Evolutionary conservation across 2,888 invertebrate species (phyloP), one percentile per base, ranked within the genome.

Genomic region (Stratiomys singularior): DNA sequence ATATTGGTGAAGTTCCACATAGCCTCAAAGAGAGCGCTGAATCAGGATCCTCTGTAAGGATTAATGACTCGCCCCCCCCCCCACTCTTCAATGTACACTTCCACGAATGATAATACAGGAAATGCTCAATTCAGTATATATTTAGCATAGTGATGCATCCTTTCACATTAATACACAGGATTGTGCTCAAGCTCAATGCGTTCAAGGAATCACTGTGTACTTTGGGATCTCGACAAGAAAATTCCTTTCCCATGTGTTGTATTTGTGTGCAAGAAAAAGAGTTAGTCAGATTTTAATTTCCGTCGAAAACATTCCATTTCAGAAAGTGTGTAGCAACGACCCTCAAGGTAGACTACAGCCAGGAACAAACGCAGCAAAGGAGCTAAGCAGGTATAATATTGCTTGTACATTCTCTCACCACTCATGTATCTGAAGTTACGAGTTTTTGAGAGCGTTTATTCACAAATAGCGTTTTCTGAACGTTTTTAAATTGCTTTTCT

Each of bases 251-350:
- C 23, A 69, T 47, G 69, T 77, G 44, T 67, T 78, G 71, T 78
- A 78, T 78, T 77, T 72, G 72, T 78, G 77, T 66, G 76, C 37
- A 27, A 66, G 66, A 66, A 76, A 52, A 77, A 72, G 64, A 77
- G 78, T 78, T 76, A 76, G 69, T 67, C 78, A 18, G 78, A 28
- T 78, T 78, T 78, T 78, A 78, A 78, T 78, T 77, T 78, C 78
- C 78, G 78, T 72, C 72, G 78, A 78, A 72, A 77, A 76, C 78
- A 77, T 47, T 64, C 37, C 64, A 30, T 56, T 37, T 3, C 46
- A 56, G 56, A 69, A 21, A 15, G 37, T 4, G 60, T 23, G 47
- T 74, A 37, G 25, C 74, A 74, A 74, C 74, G 74, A 74, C 74
- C 74, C 74, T 58, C 74, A 58, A 74, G 74, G 74, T 74, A 60